Evolutionary conservation across 1,140 invertebrate species (phyloP), one percentile per base, ranked within the genome.

Genomic region (Penaeus indicus): DNA sequence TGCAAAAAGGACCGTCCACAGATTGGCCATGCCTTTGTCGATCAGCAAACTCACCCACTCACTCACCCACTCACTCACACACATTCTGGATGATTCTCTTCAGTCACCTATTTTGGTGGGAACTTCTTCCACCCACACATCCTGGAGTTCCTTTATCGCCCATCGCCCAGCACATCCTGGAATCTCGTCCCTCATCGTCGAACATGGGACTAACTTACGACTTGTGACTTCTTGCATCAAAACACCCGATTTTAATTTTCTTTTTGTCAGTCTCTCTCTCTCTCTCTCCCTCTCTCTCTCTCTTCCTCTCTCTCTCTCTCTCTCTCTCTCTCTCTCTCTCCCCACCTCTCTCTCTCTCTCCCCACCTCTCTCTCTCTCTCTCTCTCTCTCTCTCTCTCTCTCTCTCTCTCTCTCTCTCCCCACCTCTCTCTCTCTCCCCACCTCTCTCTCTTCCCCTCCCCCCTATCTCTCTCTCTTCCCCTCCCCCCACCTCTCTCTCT

Each of bases 31-130:
- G 54, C 10, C 54, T 54, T 54, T 54, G 54, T 54, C 11, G 11
- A 47, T 47, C 47, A 13, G 47, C 54, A 13, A 54, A 54, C 47
- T 7, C 47, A 13, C 54, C 88, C 61, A 89, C 61, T 61, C 83
- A 79, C 80, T 54, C 78, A 67, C 47, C 32, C 69, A 77, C 63
- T 54, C 81, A 91, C 62, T 84, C 63, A 67, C 82, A 67, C 61
- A 64, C 63, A 38, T 64, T 5, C 83, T 18, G 54, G 11, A 54
- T 1, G 16, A 54, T 54, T 54, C 54, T 54, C 54, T 13, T 54
- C 54, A 54, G 11, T 8, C 54, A 54, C 11, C 8, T 54, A 54
- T 54, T 54, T 54, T 54, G 54, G 54, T 16, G 16, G 54, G 54
- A 54, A 54, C 54, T 54, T 54, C 54, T 47, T 47, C 47, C 1